These are phyloP conservation scores for Odontophorus gujanensis DNA, from an alignment of 2,113 vertebrate genomes.

Conservation along the genomic window DNA sequence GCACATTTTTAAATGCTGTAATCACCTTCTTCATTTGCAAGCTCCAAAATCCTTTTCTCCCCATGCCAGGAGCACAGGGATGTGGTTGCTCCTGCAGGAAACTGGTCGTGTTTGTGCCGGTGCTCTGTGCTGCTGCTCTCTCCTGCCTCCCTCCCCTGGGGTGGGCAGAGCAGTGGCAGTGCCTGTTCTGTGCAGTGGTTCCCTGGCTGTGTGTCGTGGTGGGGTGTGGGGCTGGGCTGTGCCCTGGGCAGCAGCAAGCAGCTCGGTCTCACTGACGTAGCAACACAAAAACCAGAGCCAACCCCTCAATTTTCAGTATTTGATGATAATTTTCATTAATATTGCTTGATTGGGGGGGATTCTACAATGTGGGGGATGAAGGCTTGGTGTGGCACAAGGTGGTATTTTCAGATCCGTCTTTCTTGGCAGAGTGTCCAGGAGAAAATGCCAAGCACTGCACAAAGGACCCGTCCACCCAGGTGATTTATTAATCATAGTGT, in stretches of 20 bases:
- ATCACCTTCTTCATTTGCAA: not conserved
- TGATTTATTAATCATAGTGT: not conserved
- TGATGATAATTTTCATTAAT: too few relatives aligned
- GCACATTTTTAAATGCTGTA: not conserved
- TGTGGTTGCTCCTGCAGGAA: not conserved
- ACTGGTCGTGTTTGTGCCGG: not conserved
- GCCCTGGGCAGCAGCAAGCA: not conserved
- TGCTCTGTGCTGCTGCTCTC: not conserved
- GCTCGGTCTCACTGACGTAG: not conserved
- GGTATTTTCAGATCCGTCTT: not conserved
- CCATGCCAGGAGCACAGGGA: not conserved
- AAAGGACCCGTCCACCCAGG: not conserved
- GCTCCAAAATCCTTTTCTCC: slow-evolving; percentile 12
- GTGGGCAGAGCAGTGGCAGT: not conserved
- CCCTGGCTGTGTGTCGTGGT: not conserved
- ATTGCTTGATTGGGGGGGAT: not conserved
- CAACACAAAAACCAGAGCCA: not conserved
- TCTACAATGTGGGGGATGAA: not conserved
- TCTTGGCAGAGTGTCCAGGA: not conserved
- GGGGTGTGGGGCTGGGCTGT: not conserved
- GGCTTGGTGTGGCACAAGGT: not conserved
- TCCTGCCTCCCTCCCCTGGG: not conserved
- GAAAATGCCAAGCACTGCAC: not conserved
- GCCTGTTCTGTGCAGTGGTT: not conserved
- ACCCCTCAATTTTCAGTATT: not conserved